Evolutionary conservation across 2,888 invertebrate species (phyloP).

Genomic region (Biston stratarius): DNA sequence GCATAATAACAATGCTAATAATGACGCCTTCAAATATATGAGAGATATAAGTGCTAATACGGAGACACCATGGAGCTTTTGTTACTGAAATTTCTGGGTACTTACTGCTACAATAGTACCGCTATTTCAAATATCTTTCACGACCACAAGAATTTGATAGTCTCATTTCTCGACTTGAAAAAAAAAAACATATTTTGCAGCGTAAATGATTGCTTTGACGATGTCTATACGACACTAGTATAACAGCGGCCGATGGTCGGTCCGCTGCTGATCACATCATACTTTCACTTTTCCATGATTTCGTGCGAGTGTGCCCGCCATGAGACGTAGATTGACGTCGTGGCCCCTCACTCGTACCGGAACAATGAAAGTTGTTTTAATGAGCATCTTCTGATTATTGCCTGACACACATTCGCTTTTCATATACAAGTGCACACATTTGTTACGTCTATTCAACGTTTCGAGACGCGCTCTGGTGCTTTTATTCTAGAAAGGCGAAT

Average conservation of each 20-base stretch:
- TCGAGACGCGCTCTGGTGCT: conserved; percentile 28
- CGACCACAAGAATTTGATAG: not conserved
- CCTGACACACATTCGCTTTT: conserved; percentile 53
- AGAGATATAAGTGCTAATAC: no score
- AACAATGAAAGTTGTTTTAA: conserved; percentile 79
- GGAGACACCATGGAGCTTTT: no score
- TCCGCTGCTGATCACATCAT: conserved; percentile 69
- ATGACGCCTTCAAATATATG: no score
- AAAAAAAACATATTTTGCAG: not conserved
- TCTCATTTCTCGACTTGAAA: not conserved
- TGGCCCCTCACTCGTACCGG: conserved; percentile 65
- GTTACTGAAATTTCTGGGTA: no score
- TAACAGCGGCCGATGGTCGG: conserved; percentile 50
- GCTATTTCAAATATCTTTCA: not conserved
- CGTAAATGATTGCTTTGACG: not conserved
- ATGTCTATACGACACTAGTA: conserved; percentile 38
- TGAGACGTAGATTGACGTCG: conserved; percentile 55
- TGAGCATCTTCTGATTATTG: conserved; percentile 56
- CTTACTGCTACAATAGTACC: no score
- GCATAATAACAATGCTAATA: no score
- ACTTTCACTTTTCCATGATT: conserved; percentile 84
- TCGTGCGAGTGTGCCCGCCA: conserved; percentile 69
- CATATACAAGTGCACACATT: conserved; percentile 35
- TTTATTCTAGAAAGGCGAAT: conserved; percentile 36
- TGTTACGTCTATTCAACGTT: conserved; percentile 35